Evolutionary conservation across 2,797 vertebrate genomes (phyloP).

Genomic region (Phataginus tricuspis): DNA sequence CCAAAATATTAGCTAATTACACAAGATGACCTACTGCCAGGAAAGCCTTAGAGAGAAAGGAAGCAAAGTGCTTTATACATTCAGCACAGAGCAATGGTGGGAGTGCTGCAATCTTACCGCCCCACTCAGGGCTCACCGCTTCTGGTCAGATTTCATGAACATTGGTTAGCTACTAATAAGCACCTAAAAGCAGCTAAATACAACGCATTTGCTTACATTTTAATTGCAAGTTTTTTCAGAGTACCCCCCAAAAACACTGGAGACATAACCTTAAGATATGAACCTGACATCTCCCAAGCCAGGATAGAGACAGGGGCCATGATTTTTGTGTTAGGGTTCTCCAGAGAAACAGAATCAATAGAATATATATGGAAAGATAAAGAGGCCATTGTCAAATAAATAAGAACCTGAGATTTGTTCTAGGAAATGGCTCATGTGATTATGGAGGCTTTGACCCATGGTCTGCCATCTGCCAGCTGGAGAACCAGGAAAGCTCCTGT

Average conservation of each 20-base stretch:
- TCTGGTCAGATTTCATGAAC: slow-evolving; percentile 69
- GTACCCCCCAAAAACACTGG: neutral
- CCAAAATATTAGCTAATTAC: slow-evolving; percentile 35
- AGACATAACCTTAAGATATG: neutral
- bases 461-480: neutral
- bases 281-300: neutral
- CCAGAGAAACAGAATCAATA: neutral
- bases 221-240: neutral
- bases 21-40: slow-evolving; percentile 9
- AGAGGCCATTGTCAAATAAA: too few relatives aligned
- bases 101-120: slow-evolving; percentile 36
- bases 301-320: neutral
- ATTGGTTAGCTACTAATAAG: slow-evolving; percentile 64
- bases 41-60: neutral
- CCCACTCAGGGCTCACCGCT: neutral
- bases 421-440: neutral
- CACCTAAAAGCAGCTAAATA: slow-evolving; percentile 65
- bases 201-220: neutral
- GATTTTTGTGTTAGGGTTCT: neutral
- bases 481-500: neutral
- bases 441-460: neutral
- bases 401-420: neutral
- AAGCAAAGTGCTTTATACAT: neutral
- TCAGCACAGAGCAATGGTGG: neutral
- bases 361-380: neutral